Conservation (phyloP, 2,888 invertebrate species). For the Hesperia comma region DNA sequence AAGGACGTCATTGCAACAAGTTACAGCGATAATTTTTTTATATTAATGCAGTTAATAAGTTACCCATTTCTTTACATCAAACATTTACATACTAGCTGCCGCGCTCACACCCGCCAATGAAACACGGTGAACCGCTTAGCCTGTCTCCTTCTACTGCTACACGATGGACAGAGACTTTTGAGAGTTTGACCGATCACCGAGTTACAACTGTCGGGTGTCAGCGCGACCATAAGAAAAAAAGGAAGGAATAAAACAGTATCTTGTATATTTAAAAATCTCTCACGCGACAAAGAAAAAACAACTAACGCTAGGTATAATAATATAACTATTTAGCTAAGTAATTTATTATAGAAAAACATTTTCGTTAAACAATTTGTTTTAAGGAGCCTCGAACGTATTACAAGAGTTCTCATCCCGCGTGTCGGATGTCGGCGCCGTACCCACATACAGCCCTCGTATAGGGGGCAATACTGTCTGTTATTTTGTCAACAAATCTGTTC, state of each 20-base stretch:
- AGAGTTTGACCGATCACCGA: neutral
- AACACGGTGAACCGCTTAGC: neutral
- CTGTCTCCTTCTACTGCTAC: neutral
- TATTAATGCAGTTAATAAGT: slow-evolving; percentile 21
- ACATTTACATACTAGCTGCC: slow-evolving; percentile 24
- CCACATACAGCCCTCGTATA: neutral
- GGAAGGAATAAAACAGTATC: slow-evolving; percentile 10
- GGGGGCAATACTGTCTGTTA: neutral
- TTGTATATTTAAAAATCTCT: slow-evolving; percentile 26
- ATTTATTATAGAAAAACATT: slow-evolving; percentile 26
- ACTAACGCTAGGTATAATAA: slow-evolving; percentile 25
- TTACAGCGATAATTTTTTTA: slow-evolving; percentile 19
- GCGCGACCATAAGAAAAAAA: slow-evolving; percentile 1
- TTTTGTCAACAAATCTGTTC: neutral
- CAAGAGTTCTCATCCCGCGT: neutral
- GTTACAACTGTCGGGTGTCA: neutral
- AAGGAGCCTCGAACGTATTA: slow-evolving; percentile 1
- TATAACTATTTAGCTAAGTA: slow-evolving; percentile 22
- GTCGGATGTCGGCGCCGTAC: slow-evolving; percentile 21
- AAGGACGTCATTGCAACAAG: slow-evolving; percentile 36
- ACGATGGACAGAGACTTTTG: neutral
- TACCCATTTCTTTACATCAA: slow-evolving; percentile 27
- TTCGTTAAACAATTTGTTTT: slow-evolving; percentile 5
- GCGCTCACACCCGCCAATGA: neutral
- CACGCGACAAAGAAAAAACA: slow-evolving; percentile 27